Evolutionary conservation across 2,888 invertebrate genomes (phyloP).

Genomic region (Eristalis pertinax): DNA sequence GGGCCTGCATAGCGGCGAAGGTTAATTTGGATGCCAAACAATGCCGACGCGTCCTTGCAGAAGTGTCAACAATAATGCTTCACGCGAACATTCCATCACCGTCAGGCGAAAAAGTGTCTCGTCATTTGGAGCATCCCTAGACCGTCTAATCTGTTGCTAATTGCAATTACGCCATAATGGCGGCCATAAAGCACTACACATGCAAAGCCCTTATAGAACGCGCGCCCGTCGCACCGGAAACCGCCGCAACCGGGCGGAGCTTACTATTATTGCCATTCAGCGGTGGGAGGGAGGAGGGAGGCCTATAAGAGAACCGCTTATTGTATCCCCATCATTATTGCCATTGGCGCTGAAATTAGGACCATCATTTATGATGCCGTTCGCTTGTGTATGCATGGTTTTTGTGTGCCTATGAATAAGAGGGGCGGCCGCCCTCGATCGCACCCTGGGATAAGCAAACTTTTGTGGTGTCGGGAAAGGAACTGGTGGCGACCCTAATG

Average conservation of each 20-base stretch:
- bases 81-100: constrained; percentile 3
- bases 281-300: constrained; percentile 49
- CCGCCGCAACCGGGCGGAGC: constrained; percentile 35
- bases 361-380: constrained; percentile 53
- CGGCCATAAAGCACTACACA: constrained; percentile 49
- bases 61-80: constrained; percentile 38
- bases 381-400: not conserved
- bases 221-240: constrained; percentile 5
- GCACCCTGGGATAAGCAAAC: constrained; percentile 45
- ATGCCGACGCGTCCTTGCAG: not conserved
- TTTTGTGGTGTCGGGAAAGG: not conserved
- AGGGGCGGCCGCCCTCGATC: constrained; percentile 42
- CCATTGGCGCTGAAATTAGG: constrained; percentile 67
- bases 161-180: constrained; percentile 58
- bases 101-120: not conserved
- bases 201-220: not conserved
- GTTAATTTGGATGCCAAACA: constrained; percentile 23
- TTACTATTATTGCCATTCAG: constrained; percentile 60
- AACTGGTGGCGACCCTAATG: constrained; percentile 40
- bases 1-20: not conserved
- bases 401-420: constrained; percentile 1
- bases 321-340: constrained; percentile 62
- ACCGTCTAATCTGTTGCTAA: constrained; percentile 51
- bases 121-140: constrained; percentile 20
- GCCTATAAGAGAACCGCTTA: constrained; percentile 60